Evolutionary conservation across 1,140 invertebrate species (phyloP).

Genomic region (Liolophura sinensis): DNA sequence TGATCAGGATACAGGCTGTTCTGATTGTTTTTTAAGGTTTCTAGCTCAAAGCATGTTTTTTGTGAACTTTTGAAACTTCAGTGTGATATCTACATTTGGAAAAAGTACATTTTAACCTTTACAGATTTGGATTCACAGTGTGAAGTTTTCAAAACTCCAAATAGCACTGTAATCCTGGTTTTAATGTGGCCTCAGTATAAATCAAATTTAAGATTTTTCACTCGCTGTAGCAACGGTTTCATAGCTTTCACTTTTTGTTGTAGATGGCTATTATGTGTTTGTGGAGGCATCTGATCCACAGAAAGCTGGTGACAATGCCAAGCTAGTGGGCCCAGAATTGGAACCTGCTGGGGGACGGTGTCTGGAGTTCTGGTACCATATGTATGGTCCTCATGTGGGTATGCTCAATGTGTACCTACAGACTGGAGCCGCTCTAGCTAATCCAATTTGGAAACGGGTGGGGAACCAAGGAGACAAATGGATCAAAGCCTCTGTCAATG

Average conservation of each 20-base stretch:
- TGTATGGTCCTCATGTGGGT: conserved; percentile 64
- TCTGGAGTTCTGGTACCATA: conserved; percentile 70
- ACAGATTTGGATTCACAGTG: too few relatives aligned
- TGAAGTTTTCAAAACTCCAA: too few relatives aligned
- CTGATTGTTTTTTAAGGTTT: too few relatives aligned
- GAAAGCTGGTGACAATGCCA: conserved; percentile 70
- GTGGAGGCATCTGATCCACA: conserved; percentile 70
- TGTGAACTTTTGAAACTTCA: too few relatives aligned
- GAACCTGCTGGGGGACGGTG: conserved; percentile 16
- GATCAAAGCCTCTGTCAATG: neutral
- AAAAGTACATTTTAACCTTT: too few relatives aligned
- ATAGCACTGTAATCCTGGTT: too few relatives aligned
- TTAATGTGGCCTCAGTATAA: too few relatives aligned
- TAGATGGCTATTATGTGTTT: conserved; percentile 75
- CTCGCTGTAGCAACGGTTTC: too few relatives aligned
- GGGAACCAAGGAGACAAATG: neutral
- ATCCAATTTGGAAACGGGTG: neutral
- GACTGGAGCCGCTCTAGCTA: neutral
- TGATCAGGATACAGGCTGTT: too few relatives aligned
- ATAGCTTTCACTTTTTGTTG: conserved; percentile 1
- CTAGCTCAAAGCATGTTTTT: too few relatives aligned
- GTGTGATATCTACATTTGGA: too few relatives aligned
- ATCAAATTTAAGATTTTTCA: too few relatives aligned
- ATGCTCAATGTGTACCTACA: conserved; percentile 9
- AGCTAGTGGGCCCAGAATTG: conserved; percentile 59